A percentile compares a stretch with the other conserved stretches of the same genome.
phyloP scores from a whole-genome alignment of 2,797 vertebrate genomes.

The Coranthus polyacanthus region DNA sequence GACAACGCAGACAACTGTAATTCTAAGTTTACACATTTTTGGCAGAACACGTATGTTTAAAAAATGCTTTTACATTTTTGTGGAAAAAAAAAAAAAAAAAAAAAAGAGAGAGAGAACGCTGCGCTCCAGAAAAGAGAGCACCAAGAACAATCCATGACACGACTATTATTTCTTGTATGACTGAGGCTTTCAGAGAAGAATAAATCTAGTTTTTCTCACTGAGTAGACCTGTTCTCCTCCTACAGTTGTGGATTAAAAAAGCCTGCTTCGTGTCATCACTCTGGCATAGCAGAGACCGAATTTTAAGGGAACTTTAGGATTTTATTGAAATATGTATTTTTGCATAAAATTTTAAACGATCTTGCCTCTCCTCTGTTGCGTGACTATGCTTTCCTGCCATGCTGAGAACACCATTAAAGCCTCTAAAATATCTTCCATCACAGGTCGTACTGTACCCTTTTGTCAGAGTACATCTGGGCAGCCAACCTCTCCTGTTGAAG shows the following conservation, averaged over 20 bases:
- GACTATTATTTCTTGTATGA: background rate
- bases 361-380: constrained; percentile 41
- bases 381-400: constrained; percentile 51
- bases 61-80: background rate
- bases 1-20: too few relatives aligned
- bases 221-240: too few relatives aligned
- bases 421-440: constrained; percentile 60
- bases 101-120: background rate
- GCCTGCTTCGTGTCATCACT: background rate
- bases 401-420: constrained; percentile 63
- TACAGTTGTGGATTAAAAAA: constrained; percentile 4
- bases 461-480: constrained; percentile 50
- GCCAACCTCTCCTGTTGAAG: constrained; percentile 23
- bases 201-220: background rate
- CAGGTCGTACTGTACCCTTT: constrained; percentile 43
- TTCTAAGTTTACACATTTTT: constrained; percentile 16
- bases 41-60: background rate
- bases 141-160: constrained; percentile 1
- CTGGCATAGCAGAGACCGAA: constrained; percentile 10
- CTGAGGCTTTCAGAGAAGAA: too few relatives aligned
- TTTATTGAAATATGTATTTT: constrained; percentile 60
- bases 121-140: background rate
- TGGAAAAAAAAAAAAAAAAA: background rate
- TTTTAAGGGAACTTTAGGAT: constrained; percentile 19
- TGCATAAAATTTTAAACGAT: constrained; percentile 60